A percentile compares a stretch with the other conserved stretches of the same genome.
Evolutionary conservation across 2,113 vertebrate genomes (phyloP).

Genomic region (Thamnophis sirtalis): DNA sequence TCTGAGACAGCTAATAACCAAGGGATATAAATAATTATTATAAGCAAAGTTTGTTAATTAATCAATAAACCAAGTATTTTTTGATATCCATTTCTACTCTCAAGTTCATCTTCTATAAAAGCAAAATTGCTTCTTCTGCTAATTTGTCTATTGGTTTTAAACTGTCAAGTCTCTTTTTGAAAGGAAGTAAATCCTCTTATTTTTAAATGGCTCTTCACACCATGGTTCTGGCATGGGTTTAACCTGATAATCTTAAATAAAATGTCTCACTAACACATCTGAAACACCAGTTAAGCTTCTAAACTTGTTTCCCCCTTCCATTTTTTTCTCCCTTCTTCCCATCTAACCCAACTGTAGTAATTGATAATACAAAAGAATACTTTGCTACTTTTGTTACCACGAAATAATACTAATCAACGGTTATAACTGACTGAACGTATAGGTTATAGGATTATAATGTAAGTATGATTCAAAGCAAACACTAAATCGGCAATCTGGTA

Average conservation of each 20-base stretch:
- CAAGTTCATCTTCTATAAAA: neutral
- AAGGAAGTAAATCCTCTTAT: slow-evolving; percentile 14
- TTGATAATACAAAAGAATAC: neutral
- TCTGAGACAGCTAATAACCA: neutral
- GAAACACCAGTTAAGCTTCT: neutral
- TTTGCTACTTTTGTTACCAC: neutral
- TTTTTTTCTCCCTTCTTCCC: neutral
- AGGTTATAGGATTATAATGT: neutral
- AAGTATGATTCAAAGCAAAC: neutral
- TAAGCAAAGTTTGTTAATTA: neutral
- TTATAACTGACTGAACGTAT: neutral
- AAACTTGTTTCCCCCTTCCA: neutral
- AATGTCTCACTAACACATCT: neutral
- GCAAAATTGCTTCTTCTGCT: neutral
- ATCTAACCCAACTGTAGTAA: neutral
- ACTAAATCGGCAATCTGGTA: neutral
- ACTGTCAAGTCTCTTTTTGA: neutral
- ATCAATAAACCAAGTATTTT: neutral
- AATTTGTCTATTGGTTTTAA: neutral
- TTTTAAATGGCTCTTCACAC: neutral
- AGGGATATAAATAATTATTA: neutral
- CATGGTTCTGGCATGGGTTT: neutral
- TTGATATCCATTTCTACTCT: neutral
- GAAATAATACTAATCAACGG: neutral
- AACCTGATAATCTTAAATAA: slow-evolving; percentile 5